Percentiles rank a stretch among this genome's conserved stretches.
Conservation (phyloP, 2,888 invertebrate species). For the Aspidapion aeneum region DNA sequence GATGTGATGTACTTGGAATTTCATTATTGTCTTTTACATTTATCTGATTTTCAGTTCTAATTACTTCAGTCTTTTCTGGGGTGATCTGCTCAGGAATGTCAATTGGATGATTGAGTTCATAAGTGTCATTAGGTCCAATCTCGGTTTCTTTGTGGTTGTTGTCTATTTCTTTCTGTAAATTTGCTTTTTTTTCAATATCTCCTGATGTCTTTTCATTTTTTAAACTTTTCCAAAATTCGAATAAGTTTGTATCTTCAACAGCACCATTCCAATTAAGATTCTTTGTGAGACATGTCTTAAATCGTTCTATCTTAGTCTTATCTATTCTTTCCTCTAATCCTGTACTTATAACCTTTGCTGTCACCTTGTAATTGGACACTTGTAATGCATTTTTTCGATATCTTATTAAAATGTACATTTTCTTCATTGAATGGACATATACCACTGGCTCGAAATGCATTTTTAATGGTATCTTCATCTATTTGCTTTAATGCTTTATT, state of each 20-base stretch:
- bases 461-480: not conserved
- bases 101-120: not conserved
- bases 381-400: not conserved
- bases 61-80: not conserved
- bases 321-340: not conserved
- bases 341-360: not conserved
- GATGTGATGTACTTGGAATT: not conserved
- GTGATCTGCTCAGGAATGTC: not conserved
- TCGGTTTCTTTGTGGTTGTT: not conserved
- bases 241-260: not conserved
- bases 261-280: not conserved
- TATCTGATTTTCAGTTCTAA: not conserved
- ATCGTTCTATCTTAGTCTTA: not conserved
- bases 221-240: not conserved
- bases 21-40: not conserved
- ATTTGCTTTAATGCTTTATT: conserved; percentile 1
- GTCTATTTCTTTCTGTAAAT: not conserved
- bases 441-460: conserved; percentile 3
- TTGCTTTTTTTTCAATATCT: not conserved
- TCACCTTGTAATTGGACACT: not conserved
- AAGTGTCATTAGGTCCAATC: not conserved
- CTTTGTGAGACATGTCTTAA: not conserved
- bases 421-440: conserved; percentile 5
- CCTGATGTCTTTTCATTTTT: not conserved
- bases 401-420: conserved; percentile 2